phyloP scores from a whole-genome alignment of 2,113 vertebrate species.

The Haemorhous mexicanus region DNA sequence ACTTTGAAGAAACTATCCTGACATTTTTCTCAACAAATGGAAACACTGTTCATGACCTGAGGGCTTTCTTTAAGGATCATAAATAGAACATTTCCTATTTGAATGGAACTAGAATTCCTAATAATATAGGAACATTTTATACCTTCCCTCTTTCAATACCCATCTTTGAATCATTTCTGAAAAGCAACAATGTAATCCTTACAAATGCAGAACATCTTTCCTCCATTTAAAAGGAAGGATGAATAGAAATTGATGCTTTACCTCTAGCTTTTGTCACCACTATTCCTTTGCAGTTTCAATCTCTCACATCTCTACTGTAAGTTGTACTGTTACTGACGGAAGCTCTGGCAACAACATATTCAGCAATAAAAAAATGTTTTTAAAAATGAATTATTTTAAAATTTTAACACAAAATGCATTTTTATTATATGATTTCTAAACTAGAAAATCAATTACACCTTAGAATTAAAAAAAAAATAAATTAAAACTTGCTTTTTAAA shows the following conservation, averaged over 20 bases:
- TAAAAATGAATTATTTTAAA: neutral
- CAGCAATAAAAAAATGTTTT: neutral
- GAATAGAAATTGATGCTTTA: neutral
- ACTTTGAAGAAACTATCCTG: neutral
- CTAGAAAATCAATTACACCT: neutral
- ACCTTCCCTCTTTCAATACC: neutral
- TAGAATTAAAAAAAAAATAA: neutral
- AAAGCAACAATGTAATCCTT: slow-evolving; percentile 13
- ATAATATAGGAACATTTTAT: neutral
- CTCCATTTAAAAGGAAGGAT: neutral
- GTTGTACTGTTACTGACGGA: neutral
- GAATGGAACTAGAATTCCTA: neutral
- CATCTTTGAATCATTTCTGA: neutral
- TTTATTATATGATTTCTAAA: neutral
- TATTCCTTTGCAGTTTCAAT: neutral
- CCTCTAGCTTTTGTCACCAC: neutral
- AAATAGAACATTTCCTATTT: neutral
- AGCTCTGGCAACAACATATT: neutral
- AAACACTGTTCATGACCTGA: neutral
- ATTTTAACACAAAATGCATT: neutral
- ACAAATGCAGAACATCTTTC: neutral
- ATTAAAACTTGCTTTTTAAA: neutral
- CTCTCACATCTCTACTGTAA: neutral
- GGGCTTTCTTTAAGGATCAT: neutral
- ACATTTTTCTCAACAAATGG: slow-evolving; percentile 14